Evolutionary conservation across 2,888 invertebrate species (phyloP), one percentile per base, ranked within the genome.

Genomic region (Isotomurus palustris): DNA sequence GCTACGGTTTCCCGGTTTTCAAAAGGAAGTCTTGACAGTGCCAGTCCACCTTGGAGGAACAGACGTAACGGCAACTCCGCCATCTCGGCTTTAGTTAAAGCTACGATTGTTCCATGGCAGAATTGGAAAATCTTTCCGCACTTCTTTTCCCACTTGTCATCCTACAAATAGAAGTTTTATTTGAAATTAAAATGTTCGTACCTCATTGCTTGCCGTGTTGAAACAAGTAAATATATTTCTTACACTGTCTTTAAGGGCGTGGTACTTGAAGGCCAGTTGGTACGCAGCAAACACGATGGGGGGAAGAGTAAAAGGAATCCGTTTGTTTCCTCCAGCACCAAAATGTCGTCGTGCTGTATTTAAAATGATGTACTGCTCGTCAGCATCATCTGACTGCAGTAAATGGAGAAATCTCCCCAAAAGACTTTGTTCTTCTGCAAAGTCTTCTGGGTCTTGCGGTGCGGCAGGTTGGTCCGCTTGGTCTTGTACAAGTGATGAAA

Each of bases 121-220:
- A 96, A 97, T 77, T 96, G 92, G 79, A 99, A 92, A 67, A 99
- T 94, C 78, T 96, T 97, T 75, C 91, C 89, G 72, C 96, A 93
- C 75, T 99, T 97, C 76, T 93, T 95, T 76, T 95, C 91, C 96
- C 97, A 99, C 80, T 93, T 90, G 53, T 91, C 91, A 75, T 97
- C 96, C 84, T 88, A 43, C 14, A 32, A 41, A 41, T 25, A 24
- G 25, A 36, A 14, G 12, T 17, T 6, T 19, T 6, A 19, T 47
- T 27, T 19, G n/a, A 6, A 10, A 3, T 19, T 21, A 19, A 28
- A 35, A 24, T 49, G 49, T 5, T 6, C 14, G 29, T 45, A 2
- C 27, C 29, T 21, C 25, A 21, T 12, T 10, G 28, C 19, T 12
- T 44, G 8, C 19, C 22, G 17, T 29, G 25, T 17, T n/a, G 35